Conservation (phyloP, 2,888 invertebrate genomes). For the Metalampra italica region DNA sequence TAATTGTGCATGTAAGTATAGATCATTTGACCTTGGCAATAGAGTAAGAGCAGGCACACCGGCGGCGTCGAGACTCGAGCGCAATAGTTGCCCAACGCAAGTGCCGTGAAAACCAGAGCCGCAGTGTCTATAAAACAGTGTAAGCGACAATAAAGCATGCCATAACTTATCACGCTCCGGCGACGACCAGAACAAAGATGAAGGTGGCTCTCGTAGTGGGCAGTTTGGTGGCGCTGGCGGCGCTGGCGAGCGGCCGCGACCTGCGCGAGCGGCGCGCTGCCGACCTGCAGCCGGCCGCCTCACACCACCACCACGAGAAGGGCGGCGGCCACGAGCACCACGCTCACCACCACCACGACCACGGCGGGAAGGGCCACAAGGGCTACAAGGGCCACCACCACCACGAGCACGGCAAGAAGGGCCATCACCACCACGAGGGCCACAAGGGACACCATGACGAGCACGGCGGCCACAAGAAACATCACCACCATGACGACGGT, state of each 20-base stretch:
- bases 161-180: conserved; percentile 45
- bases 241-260: conserved; percentile 60
- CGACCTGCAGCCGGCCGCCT: conserved; percentile 76
- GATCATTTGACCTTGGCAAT: conserved; percentile 53
- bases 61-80: conserved; percentile 22
- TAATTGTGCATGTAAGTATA: not conserved
- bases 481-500: conserved; percentile 82
- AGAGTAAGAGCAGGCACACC: conserved; percentile 43
- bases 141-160: conserved; percentile 35
- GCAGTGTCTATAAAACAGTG: conserved; percentile 68
- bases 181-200: conserved; percentile 40
- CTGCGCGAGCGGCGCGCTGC: conserved; percentile 64
- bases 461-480: conserved; percentile 80
- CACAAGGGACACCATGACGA: conserved; percentile 80
- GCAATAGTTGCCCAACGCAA: conserved; percentile 59
- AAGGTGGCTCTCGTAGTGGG: conserved; percentile 47
- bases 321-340: conserved; percentile 83
- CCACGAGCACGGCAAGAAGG: conserved; percentile 83
- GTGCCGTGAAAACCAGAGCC: conserved; percentile 50
- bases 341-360: conserved; percentile 79
- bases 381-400: conserved; percentile 83
- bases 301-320: conserved; percentile 56
- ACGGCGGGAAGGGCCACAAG: conserved; percentile 84
- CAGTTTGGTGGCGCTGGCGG: conserved; percentile 55
- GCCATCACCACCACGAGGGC: conserved; percentile 84